A percentile compares a stretch with the other conserved stretches of the same genome.
These are phyloP conservation scores for Aleadryas rufinucha DNA, from an alignment of 2,113 vertebrate species.

Conservation along the genomic window DNA sequence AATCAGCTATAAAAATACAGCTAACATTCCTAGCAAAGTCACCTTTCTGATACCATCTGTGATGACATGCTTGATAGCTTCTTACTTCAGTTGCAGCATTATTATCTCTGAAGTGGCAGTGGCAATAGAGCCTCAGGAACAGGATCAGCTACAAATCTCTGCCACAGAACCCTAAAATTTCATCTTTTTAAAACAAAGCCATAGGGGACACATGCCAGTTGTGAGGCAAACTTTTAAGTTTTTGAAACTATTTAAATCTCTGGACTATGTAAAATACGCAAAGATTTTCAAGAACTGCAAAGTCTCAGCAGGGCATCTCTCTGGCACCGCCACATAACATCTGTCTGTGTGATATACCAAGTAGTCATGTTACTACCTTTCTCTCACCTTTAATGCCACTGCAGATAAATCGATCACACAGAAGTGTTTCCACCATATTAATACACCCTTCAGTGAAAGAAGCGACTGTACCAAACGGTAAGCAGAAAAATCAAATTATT, in stretches of 20 bases:
- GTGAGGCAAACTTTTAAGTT: background rate
- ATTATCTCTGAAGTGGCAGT: background rate
- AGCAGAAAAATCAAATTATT: background rate
- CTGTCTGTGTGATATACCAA: rapidly evolving
- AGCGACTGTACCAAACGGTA: background rate
- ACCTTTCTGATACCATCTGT: background rate
- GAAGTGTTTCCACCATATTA: background rate
- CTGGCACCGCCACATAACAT: rapidly evolving
- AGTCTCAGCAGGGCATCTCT: background rate
- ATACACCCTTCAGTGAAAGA: background rate
- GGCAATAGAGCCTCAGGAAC: background rate
- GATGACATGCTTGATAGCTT: background rate
- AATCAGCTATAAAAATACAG: background rate
- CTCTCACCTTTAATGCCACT: background rate
- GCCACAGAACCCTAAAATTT: background rate
- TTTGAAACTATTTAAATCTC: background rate
- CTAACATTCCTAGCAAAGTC: background rate
- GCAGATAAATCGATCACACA: background rate
- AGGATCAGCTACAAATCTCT: background rate
- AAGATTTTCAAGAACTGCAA: background rate
- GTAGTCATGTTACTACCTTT: background rate
- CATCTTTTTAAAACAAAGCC: background rate
- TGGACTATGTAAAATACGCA: background rate
- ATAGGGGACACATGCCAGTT: background rate
- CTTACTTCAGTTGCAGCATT: background rate